Evolutionary conservation across 1,140 invertebrate genomes (phyloP), one percentile per base, ranked within the genome.

Genomic region (Papilio dardanus): DNA sequence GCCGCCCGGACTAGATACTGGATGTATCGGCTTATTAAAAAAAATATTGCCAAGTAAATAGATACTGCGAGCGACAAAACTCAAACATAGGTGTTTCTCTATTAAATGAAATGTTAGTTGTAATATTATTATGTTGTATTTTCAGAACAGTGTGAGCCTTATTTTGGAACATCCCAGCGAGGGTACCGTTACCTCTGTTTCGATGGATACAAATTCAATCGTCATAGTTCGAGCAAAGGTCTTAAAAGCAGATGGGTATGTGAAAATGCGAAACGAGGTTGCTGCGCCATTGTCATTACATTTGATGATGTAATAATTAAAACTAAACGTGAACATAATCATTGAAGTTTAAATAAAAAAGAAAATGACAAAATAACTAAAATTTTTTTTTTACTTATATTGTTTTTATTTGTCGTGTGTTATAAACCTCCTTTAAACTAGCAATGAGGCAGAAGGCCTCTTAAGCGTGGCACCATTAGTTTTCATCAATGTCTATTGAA

Each of bases 221-320:
- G 71, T 12, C 80, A 86, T 67, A 83, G 80, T 21, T 78, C 77
- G 16, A 84, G 80, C 40, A 83, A 78, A 69, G 80, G 74, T 16
- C 58, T 77, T 4, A 84, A 76, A 75, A 50, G 76, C 0, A 75
- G 84, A 1, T 88, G 84, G 84, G 79, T 24, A 31, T 88, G 86
- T 65, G 42, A 80, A 1, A 80, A 42, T 33, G 68, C 77, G 8
- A 82, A 79, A 28, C 67, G 31, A n/a, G 79, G 79, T 0, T 86
- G 84, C 40, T 77, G 58, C 14, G 83, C 78, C 16, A 79, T 71
- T 4, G 42, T 86, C 16, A 30, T 81, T 8, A 76, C 78, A 24
- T 74, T 77, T 12, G 71, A 85, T 0, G 66, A 81, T 33, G 35
- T 40, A 1, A 79, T 87, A 21, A 19, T 83, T 0, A 83, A 74